Evolutionary conservation across 2,113 vertebrate species (phyloP).

Genomic region (Spea multiplicata): DNA sequence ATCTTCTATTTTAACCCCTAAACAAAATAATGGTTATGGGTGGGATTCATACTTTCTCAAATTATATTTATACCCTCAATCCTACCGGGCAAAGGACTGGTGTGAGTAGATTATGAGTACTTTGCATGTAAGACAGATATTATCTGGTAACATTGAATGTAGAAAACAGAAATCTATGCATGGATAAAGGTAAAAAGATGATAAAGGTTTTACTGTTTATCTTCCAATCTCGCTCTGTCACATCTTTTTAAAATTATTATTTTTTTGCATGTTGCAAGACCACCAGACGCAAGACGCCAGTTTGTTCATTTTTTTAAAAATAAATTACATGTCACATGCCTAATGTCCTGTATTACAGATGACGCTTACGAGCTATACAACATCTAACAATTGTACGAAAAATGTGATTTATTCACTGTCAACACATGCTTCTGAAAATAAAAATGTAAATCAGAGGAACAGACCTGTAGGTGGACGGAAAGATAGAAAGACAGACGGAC

Average conservation of each 20-base stretch:
- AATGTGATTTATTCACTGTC: constrained; percentile 4
- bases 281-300: neutral
- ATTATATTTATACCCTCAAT: too few species aligned
- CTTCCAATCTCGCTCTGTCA: neutral
- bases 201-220: neutral
- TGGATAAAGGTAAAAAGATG: neutral
- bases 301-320: neutral
- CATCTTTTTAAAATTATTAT: neutral
- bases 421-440: neutral
- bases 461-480: too few species aligned
- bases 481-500: too few species aligned
- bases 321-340: neutral
- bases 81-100: too few species aligned
- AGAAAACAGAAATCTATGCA: neutral
- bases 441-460: neutral
- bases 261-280: neutral
- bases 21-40: too few species aligned
- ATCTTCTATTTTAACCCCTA: too few species aligned
- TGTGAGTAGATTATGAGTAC: too few species aligned
- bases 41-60: too few species aligned
- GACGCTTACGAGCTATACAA: neutral
- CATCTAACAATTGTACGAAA: neutral
- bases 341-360: constrained; percentile 6
- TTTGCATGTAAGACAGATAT: too few species aligned
- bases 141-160: neutral